phyloP scores from a whole-genome alignment of 2,888 invertebrate genomes.

The Drosophila colorata region DNA sequence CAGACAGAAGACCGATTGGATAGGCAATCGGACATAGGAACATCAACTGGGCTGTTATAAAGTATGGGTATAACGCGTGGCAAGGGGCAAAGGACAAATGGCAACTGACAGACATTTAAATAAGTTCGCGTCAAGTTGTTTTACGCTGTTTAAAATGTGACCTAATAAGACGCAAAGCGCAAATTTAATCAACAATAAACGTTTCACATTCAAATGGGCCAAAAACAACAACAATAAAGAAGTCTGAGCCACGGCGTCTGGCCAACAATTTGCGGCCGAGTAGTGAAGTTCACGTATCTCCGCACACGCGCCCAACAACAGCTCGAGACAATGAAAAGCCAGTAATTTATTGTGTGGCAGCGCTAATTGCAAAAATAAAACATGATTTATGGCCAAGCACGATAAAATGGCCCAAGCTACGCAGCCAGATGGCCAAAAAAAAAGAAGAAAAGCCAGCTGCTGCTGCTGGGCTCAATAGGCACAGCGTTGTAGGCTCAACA shows the following conservation, averaged over 20 bases:
- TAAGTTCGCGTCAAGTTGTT: slow-evolving; percentile 65
- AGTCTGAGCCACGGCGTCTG: slow-evolving; percentile 4
- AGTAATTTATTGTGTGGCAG: slow-evolving; percentile 74
- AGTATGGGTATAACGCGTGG: too few species aligned
- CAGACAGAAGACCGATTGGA: too few species aligned
- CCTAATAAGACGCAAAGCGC: slow-evolving; percentile 54
- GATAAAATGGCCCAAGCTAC: slow-evolving; percentile 50
- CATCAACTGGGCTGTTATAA: too few species aligned
- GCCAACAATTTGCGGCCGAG: slow-evolving; percentile 27
- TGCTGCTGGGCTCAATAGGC: slow-evolving; percentile 27
- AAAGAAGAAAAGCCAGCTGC: slow-evolving; percentile 31
- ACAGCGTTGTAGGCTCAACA: slow-evolving; percentile 20
- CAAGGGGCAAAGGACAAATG: slow-evolving; percentile 14
- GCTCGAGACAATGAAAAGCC: slow-evolving; percentile 74
- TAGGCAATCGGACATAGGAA: too few species aligned
- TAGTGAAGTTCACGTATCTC: slow-evolving; percentile 16
- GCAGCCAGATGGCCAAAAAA: slow-evolving; percentile 19
- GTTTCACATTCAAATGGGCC: slow-evolving; percentile 63
- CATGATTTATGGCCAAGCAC: slow-evolving; percentile 70
- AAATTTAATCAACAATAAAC: slow-evolving; percentile 68
- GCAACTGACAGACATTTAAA: slow-evolving; percentile 41
- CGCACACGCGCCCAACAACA: slow-evolving; percentile 30
- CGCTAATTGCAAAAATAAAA: slow-evolving; percentile 78
- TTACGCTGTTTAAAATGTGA: slow-evolving; percentile 78
- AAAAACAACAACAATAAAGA: slow-evolving; percentile 1